Conservation (phyloP, 2,797 vertebrate genomes). For the Sebastes matsubarae region DNA sequence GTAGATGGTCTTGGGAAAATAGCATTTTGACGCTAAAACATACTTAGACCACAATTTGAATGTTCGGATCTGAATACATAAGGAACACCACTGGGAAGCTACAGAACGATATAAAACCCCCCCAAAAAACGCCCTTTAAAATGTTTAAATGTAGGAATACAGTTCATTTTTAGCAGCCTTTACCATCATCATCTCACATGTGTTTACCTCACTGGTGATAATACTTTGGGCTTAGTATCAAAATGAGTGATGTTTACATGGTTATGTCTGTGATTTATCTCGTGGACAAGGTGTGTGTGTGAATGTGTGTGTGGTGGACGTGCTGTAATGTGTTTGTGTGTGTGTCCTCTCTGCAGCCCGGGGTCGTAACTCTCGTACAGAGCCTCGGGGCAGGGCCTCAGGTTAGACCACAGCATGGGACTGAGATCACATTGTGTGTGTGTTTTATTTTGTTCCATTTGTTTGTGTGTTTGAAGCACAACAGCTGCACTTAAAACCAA, state of each 20-base stretch:
- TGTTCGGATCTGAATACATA: too few relatives aligned
- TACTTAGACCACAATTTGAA: too few relatives aligned
- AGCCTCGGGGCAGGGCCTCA: slow-evolving; percentile 74
- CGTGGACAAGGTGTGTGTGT: neutral
- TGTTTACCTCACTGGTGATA: neutral
- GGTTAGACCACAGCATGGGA: slow-evolving; percentile 77
- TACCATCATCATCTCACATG: neutral
- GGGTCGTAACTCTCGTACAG: slow-evolving; percentile 65
- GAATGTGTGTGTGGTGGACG: neutral
- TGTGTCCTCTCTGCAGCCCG: slow-evolving; percentile 73
- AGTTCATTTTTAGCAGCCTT: neutral
- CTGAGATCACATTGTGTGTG: slow-evolving; percentile 6
- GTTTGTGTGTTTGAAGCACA: slow-evolving; percentile 12
- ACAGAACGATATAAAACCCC: too few relatives aligned
- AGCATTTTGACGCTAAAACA: too few relatives aligned
- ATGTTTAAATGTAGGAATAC: too few relatives aligned
- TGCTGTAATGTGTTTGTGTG: slow-evolving; percentile 25
- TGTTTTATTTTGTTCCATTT: neutral
- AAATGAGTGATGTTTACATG: neutral
- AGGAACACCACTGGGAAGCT: too few relatives aligned
- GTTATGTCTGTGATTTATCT: neutral
- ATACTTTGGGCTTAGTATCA: rapidly evolving
- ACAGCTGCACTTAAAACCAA: slow-evolving; percentile 22
- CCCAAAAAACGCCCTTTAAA: too few relatives aligned
- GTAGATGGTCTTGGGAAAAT: too few relatives aligned